Percentiles rank a stretch among this genome's conserved stretches.
These are phyloP conservation scores for Molothrus aeneus DNA, from an alignment of 2,797 vertebrate species.

Conservation along the genomic window DNA sequence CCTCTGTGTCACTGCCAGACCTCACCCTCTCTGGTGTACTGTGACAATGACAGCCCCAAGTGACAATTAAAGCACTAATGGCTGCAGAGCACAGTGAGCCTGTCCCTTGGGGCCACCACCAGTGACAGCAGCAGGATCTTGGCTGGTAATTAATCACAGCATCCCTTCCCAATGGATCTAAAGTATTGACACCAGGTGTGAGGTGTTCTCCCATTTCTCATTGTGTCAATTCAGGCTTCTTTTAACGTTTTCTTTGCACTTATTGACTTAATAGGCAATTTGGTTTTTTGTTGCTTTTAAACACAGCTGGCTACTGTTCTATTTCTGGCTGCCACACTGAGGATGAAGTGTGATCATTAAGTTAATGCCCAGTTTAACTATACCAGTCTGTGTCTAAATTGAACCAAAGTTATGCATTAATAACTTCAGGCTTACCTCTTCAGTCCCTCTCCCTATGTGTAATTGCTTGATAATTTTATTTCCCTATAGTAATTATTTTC, in stretches of 20 bases:
- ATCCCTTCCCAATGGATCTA: not conserved
- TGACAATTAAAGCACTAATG: not conserved
- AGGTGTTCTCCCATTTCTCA: not conserved
- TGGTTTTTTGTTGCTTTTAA: not conserved
- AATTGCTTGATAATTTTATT: not conserved
- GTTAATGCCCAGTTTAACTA: not conserved
- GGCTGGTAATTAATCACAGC: not conserved
- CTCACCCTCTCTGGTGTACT: not conserved
- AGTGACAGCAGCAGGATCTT: not conserved
- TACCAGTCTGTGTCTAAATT: not conserved
- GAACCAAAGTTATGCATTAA: not conserved
- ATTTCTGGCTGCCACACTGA: not conserved
- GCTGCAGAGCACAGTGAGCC: not conserved
- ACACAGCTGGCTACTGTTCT: not conserved
- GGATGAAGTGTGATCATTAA: not conserved
- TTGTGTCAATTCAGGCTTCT: not conserved
- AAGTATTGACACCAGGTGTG: not conserved
- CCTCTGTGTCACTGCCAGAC: not conserved
- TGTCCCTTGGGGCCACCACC: not conserved
- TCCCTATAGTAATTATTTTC: not conserved
- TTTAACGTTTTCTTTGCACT: not conserved
- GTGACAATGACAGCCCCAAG: not conserved
- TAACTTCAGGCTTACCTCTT: not conserved
- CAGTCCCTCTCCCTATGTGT: not conserved
- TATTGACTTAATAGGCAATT: not conserved